phyloP scores from a whole-genome alignment of 2,797 vertebrate species.

The Tragelaphus oryx region DNA sequence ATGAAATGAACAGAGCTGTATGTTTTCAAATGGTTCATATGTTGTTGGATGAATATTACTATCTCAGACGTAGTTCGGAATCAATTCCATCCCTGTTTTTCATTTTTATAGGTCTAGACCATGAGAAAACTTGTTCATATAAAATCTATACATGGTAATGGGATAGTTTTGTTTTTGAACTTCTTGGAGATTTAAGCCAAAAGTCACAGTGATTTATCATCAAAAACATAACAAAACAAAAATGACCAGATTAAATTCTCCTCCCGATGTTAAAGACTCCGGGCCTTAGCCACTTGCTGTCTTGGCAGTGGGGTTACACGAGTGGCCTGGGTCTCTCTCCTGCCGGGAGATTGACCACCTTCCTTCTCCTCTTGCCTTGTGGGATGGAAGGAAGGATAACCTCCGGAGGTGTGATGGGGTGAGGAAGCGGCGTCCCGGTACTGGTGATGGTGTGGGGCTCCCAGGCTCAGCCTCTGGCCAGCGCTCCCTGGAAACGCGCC shows the following conservation, averaged over 20 bases:
- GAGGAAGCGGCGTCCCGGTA: too few species aligned
- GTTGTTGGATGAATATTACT: neutral
- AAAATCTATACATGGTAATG: neutral
- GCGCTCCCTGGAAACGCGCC: neutral
- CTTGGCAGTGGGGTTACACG: fast-evolving
- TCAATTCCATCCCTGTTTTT: neutral
- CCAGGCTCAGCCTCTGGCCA: fast-evolving
- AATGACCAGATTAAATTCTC: neutral
- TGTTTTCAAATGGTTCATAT: neutral
- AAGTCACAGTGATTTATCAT: neutral
- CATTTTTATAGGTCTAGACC: neutral
- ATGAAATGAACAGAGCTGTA: neutral
- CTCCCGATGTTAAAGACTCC: fast-evolving
- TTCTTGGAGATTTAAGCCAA: neutral
- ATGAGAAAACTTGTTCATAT: neutral
- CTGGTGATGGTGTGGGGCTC: neutral
- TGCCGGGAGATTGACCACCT: neutral
- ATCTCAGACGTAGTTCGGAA: neutral
- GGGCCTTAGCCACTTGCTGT: too few species aligned
- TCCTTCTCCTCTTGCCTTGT: neutral
- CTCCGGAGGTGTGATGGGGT: too few species aligned
- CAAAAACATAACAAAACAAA: neutral
- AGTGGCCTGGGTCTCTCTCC: neutral
- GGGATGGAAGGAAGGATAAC: neutral
- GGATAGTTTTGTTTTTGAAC: neutral